A percentile compares a stretch with the other conserved stretches of the same genome.
Conservation (phyloP, 2,888 invertebrate species). For the Rhagonycha fulva region DNA sequence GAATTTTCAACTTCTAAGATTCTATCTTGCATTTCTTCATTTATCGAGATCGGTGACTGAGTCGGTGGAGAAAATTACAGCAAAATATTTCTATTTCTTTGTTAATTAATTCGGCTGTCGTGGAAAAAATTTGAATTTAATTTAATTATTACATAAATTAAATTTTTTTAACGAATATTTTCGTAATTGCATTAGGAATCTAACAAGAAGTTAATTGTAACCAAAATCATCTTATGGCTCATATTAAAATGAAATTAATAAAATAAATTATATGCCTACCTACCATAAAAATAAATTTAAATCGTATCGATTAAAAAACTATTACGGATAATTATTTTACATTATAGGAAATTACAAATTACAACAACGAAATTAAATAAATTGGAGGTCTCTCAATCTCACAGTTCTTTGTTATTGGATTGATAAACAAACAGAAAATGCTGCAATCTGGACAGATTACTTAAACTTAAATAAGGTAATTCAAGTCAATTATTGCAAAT, state of each 20-base stretch:
- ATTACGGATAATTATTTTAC: background rate
- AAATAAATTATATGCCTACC: background rate
- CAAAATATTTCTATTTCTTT: too few species aligned
- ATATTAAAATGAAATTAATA: background rate
- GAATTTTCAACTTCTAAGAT: too few species aligned
- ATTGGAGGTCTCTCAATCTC: background rate
- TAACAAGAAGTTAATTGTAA: background rate
- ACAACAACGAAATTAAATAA: background rate
- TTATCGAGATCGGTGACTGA: too few species aligned
- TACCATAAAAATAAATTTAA: background rate
- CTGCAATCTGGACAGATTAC: background rate
- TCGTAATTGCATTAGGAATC: background rate
- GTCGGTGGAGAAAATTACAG: too few species aligned
- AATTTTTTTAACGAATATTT: background rate
- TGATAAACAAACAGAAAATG: background rate
- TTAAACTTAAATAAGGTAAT: constrained; percentile 17
- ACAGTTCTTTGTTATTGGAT: background rate
- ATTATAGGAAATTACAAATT: background rate
- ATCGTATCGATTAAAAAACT: background rate
- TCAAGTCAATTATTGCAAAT: constrained; percentile 21
- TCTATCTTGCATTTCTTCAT: too few species aligned
- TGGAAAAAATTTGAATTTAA: background rate
- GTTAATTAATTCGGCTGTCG: too few species aligned
- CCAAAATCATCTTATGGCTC: background rate
- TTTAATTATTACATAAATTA: background rate